Evolutionary conservation across 2,888 invertebrate species (phyloP).

Genomic region (Ypsolopha sequella): DNA sequence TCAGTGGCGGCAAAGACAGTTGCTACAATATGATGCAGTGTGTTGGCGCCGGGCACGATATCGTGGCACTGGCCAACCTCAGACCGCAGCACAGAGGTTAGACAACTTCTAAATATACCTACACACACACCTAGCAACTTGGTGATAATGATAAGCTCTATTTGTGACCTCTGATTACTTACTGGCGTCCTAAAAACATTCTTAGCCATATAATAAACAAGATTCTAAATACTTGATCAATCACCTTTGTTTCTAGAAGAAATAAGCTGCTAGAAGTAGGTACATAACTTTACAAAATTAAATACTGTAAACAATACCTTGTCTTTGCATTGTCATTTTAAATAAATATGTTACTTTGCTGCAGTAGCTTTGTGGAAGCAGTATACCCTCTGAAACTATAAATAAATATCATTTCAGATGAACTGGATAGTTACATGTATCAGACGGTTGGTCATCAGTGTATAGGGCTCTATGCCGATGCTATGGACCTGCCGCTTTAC

Average conservation of each 20-base stretch:
- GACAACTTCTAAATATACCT: neutral
- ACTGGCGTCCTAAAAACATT: neutral
- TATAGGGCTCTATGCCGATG: conserved; percentile 91
- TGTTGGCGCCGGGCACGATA: conserved; percentile 93
- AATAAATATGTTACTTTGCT: too few relatives aligned
- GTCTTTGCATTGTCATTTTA: too few relatives aligned
- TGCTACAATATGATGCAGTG: conserved; percentile 99
- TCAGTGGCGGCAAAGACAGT: conserved; percentile 99
- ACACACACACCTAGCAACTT: neutral
- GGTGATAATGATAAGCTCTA: conserved; percentile 10
- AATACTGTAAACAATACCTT: too few relatives aligned
- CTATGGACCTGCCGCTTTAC: conserved; percentile 93
- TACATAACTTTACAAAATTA: too few relatives aligned
- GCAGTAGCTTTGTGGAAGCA: too few relatives aligned
- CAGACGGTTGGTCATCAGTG: conserved; percentile 99
- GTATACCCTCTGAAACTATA: too few relatives aligned
- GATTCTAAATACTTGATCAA: too few relatives aligned
- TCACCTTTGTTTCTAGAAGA: too few relatives aligned
- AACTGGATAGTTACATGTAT: conserved; percentile 98
- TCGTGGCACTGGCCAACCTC: conserved; percentile 97
- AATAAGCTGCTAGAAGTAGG: too few relatives aligned
- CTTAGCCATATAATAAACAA: too few relatives aligned
- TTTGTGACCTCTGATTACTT: conserved; percentile 3
- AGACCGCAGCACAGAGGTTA: conserved; percentile 86
- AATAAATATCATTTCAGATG: conserved; percentile 70